Percentiles rank a stretch among this genome's conserved stretches.
phyloP scores from a whole-genome alignment of 2,797 vertebrate genomes.

The Florisuga fusca region DNA sequence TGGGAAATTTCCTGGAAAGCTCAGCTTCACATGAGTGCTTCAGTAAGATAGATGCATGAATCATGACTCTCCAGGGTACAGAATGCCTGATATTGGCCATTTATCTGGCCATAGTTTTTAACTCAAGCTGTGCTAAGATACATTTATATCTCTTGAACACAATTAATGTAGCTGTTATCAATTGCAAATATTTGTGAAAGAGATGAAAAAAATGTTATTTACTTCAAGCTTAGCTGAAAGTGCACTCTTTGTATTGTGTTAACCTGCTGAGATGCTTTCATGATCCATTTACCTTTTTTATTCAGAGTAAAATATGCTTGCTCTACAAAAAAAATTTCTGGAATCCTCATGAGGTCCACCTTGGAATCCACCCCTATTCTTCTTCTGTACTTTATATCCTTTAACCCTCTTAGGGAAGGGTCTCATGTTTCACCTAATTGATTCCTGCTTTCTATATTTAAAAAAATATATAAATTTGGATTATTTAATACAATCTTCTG shows the following conservation, averaged over 20 bases:
- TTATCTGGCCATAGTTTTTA: background rate
- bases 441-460: background rate
- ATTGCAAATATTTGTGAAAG: background rate
- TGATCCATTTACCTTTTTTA: background rate
- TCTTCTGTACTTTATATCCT: background rate
- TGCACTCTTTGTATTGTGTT: background rate
- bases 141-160: background rate
- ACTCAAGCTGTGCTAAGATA: background rate
- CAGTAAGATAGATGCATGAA: background rate
- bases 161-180: background rate
- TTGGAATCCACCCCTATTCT: background rate
- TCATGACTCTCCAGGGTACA: background rate
- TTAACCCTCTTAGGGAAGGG: background rate
- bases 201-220: background rate
- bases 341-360: background rate
- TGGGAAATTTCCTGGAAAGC: conserved; percentile 55
- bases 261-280: background rate
- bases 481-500: background rate
- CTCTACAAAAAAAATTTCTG: background rate
- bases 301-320: background rate
- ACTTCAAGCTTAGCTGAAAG: background rate
- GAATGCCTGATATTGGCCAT: background rate
- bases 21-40: conserved; percentile 4
- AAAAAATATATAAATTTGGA: background rate
- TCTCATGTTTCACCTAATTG: background rate